Evolutionary conservation across 2,888 invertebrate genomes (phyloP), one percentile per base, ranked within the genome.

Genomic region (Ditylenchus weischeri): DNA sequence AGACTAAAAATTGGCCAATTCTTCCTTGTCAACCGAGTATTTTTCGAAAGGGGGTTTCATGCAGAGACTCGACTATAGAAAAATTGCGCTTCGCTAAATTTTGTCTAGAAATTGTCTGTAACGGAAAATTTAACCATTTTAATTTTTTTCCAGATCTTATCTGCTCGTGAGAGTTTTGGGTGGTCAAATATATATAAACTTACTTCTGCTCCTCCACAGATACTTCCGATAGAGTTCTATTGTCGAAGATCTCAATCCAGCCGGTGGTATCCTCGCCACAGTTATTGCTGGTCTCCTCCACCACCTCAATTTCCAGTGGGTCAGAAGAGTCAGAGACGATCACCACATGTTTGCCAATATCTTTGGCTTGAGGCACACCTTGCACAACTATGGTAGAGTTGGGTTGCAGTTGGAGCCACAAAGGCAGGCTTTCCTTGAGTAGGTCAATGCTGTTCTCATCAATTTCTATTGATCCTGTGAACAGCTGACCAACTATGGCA

Each of bases 201-300:
- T 38, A 67, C 67, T 64, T 60, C 54, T 67, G 66, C 57, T 66
- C 47, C 18, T 66, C n/a, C 19, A 67, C 43, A 7, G 67, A 3
- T 10, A 67, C 19, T 15, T 54, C 23, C 3, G 19, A 43, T 36
- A 66, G 13, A 18, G 36, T 59, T 29, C 48, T 23, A 7, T 36
- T 49, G 49, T 67, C 58, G 48, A 67, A 54, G 13, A 68, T 58
- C 51, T 68, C 68, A 21, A 68, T 49, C 68, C 68, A 68, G 29
- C n/a, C n/a, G 4, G 64, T 68, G 19, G n/a, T 57, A 47, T 49
- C 66, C n/a, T 10, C 61, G 10, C 65, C 58, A 66, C 68, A 68
- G n/a, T 50, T 43, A 36, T 66, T 62, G 15, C 23, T n/a, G 1
- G 65, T 63, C 54, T 68, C 68, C 35, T 68, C 68, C 11, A 43